A percentile compares a stretch with the other conserved stretches of the same genome.
Evolutionary conservation across 2,888 invertebrate species (phyloP).

Genomic region (Brachyptera putata): DNA sequence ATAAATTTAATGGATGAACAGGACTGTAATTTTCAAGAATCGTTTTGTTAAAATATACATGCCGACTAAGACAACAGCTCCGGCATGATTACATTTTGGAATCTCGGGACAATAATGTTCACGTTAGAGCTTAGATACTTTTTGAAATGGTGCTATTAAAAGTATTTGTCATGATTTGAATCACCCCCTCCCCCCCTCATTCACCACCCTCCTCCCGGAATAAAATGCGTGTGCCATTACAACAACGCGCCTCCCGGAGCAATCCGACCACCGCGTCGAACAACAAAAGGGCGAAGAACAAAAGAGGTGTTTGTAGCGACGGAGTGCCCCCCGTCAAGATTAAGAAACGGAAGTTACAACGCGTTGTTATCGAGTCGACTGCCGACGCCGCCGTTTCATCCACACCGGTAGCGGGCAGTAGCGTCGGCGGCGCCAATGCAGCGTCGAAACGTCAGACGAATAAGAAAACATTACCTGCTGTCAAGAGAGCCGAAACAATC

Average conservation of each 20-base stretch:
- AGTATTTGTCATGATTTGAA: too few relatives aligned
- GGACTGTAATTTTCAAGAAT: too few relatives aligned
- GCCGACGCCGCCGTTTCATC: not conserved
- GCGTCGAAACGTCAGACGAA: not conserved
- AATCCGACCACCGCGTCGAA: not conserved
- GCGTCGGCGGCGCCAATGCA: not conserved
- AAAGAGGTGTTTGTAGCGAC: not conserved
- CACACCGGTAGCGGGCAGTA: not conserved
- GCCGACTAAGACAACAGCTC: too few relatives aligned
- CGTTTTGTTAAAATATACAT: too few relatives aligned
- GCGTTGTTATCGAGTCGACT: not conserved
- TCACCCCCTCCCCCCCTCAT: too few relatives aligned
- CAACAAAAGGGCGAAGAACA: not conserved
- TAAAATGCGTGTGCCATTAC: conserved; percentile 10
- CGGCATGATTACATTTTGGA: too few relatives aligned
- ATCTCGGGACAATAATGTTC: too few relatives aligned
- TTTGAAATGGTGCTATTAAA: too few relatives aligned
- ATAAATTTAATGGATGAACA: too few relatives aligned
- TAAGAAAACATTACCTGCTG: not conserved
- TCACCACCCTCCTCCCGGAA: too few relatives aligned
- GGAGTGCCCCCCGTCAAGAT: not conserved
- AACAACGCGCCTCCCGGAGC: not conserved
- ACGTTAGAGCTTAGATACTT: too few relatives aligned
- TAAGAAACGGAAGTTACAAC: conserved; percentile 8
- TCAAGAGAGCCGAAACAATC: not conserved